These are phyloP conservation scores for Cataglyphis livida DNA, from an alignment of 2,888 invertebrate genomes.

Conservation along the genomic window DNA sequence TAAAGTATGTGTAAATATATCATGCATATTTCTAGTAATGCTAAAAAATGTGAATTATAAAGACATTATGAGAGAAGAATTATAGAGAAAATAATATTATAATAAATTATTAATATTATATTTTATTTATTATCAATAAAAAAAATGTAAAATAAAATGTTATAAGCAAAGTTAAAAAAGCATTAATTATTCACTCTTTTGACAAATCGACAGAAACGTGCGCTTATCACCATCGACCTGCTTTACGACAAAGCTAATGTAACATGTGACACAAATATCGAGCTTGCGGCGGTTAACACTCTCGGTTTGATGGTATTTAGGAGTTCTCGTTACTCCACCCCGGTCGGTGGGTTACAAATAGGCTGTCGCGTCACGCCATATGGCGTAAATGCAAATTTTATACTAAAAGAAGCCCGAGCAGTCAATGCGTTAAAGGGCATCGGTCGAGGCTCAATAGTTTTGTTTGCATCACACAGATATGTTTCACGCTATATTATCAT, in stretches of 20 bases:
- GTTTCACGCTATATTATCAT: conserved; percentile 42
- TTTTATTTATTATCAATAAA: background rate
- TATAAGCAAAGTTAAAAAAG: background rate
- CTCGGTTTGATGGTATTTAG: conserved; percentile 58
- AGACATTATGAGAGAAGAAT: background rate
- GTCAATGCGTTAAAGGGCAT: conserved; percentile 56
- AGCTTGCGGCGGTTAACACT: conserved; percentile 53
- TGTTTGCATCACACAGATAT: conserved; percentile 49
- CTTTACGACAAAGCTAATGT: conserved; percentile 51
- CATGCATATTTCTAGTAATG: background rate
- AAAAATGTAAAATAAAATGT: background rate
- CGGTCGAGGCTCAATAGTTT: conserved; percentile 52
- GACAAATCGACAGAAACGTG: conserved; percentile 26
- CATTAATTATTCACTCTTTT: conserved; percentile 41
- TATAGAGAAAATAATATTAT: background rate
- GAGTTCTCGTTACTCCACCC: conserved; percentile 57
- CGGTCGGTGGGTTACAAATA: conserved; percentile 53
- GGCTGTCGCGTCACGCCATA: conserved; percentile 59
- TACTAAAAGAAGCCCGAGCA: conserved; percentile 55
- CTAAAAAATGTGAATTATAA: background rate
- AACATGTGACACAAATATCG: conserved; percentile 56
- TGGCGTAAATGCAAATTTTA: conserved; percentile 60
- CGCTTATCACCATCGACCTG: conserved; percentile 24
- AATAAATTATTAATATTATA: background rate
- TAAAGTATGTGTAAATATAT: background rate